Evolutionary conservation across 2,797 vertebrate genomes (phyloP).

Genomic region (Danio aesculapii): DNA sequence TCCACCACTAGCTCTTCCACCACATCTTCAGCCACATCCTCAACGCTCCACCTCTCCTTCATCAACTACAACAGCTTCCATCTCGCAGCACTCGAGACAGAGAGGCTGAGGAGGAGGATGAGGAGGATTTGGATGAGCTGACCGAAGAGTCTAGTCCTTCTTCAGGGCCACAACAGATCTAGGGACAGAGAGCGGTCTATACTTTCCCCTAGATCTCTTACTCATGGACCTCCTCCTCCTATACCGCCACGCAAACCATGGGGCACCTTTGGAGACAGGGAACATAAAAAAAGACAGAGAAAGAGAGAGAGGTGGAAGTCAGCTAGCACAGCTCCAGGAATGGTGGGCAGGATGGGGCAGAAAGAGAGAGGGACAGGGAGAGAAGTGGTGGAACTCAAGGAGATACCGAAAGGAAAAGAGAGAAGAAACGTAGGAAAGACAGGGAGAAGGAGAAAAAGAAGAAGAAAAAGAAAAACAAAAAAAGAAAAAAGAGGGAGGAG

Average conservation of each 20-base stretch:
- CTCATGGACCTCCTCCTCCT: constrained; percentile 81
- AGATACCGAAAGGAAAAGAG: constrained; percentile 75
- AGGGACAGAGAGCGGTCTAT: constrained; percentile 78
- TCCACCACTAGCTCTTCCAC: constrained; percentile 78
- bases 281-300: constrained; percentile 85
- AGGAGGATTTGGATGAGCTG: constrained; percentile 82
- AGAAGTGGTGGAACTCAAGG: constrained; percentile 66
- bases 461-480: constrained; percentile 82
- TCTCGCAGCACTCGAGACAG: constrained; percentile 80
- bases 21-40: constrained; percentile 76
- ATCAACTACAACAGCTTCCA: constrained; percentile 78
- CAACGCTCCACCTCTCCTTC: constrained; percentile 81
- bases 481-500: constrained; percentile 77
- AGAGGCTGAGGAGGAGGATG: constrained; percentile 79
- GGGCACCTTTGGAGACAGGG: constrained; percentile 85
- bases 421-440: constrained; percentile 81
- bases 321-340: constrained; percentile 82
- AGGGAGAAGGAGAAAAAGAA: constrained; percentile 80
- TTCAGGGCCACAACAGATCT: constrained; percentile 75
- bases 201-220: constrained; percentile 79
- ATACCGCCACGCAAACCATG: constrained; percentile 83
- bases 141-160: constrained; percentile 85
- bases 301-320: constrained; percentile 80
- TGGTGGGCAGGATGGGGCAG: constrained; percentile 85
- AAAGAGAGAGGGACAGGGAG: constrained; percentile 73